Base-by-base conservation (phyloP, 2,113 vertebrate genomes). In the Corythoichthys intestinalis region DNA sequence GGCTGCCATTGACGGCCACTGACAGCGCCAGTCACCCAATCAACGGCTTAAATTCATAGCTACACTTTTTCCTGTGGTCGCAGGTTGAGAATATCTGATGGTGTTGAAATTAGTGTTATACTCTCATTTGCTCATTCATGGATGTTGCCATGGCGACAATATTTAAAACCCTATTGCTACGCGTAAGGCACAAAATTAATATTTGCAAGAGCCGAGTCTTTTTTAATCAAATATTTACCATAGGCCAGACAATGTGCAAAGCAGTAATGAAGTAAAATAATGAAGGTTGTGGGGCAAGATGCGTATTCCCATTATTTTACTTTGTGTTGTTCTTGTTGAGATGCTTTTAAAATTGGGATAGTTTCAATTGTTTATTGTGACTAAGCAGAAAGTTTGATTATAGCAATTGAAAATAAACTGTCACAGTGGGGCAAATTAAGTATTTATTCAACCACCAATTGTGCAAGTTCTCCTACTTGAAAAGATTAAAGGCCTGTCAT, bases 81-180 rank as follows among this genome's bases (percentile, higher is more conserved):
- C 44, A 50, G 73, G 66, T 74, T 49, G 56, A 72, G 69, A 65
- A 34, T 53, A 54, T 54, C 65, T 66, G 34, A 58, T 6, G 34
- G 41, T 52, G 61, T 52, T 67, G 41, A 35, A 74, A 77, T 78
- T 78, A 14, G 73, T 66, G 78, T 71, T 66, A 66, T 66, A 9
- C 57, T 53, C 60, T 75, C 49, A 35, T 77, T 69, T 69, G 60
- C 70, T 34, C 64, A 58, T 28, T 59, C 68, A 65, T 76, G 69
- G 39, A 35, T 39, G 76, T 76, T 76, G 59, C 83, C 41, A 52
- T 2, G 38, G 74, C 48, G 65, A 74, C 53, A 1, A 3, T 7
- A 12, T 10, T 2, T 63, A 64, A 66, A 70, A 50, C 57, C 20
- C 17, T 69, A 70, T 53, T 39, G 17, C 15, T 38, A 5, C 12